Percentiles rank a stretch among this genome's conserved stretches.
These are phyloP conservation scores for Clarias fuscus DNA, from an alignment of 2,797 vertebrate species.

Conservation along the genomic window DNA sequence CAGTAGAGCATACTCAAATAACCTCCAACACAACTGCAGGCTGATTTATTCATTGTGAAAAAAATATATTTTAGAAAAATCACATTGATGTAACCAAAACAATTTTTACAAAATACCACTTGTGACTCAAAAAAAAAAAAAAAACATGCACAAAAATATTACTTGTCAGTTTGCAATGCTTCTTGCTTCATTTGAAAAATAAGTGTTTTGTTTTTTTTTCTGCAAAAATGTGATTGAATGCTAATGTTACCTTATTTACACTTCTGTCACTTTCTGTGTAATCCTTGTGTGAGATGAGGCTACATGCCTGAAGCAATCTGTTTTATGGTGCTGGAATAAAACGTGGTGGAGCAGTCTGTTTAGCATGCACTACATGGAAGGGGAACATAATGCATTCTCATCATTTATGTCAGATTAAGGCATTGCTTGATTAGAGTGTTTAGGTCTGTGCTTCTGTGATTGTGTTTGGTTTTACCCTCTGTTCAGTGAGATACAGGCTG, in stretches of 20 bases:
- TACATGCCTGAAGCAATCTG: constrained; percentile 1
- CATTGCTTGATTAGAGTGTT: constrained; percentile 24
- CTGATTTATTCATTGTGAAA: no score
- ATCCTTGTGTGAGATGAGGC: background rate
- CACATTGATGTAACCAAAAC: no score
- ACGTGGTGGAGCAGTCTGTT: background rate
- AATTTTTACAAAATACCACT: no score
- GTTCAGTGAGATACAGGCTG: constrained; percentile 18
- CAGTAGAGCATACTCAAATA: no score
- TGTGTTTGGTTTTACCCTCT: constrained; percentile 36
- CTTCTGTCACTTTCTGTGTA: background rate
- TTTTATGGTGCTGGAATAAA: constrained; percentile 15
- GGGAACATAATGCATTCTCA: constrained; percentile 11
- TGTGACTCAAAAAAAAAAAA: no score
- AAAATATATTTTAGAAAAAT: no score
- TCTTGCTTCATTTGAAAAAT: no score
- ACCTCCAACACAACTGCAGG: no score
- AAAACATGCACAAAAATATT: no score
- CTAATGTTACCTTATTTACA: background rate
- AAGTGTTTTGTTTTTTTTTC: no score
- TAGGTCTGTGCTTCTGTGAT: constrained; percentile 29
- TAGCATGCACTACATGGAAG: background rate
- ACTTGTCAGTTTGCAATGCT: no score
- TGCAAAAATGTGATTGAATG: background rate
- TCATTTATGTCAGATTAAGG: constrained; percentile 27